Evolutionary conservation across 92 coral and sea anemone species (phyloP).

Genomic region (Actinostola sp.): DNA sequence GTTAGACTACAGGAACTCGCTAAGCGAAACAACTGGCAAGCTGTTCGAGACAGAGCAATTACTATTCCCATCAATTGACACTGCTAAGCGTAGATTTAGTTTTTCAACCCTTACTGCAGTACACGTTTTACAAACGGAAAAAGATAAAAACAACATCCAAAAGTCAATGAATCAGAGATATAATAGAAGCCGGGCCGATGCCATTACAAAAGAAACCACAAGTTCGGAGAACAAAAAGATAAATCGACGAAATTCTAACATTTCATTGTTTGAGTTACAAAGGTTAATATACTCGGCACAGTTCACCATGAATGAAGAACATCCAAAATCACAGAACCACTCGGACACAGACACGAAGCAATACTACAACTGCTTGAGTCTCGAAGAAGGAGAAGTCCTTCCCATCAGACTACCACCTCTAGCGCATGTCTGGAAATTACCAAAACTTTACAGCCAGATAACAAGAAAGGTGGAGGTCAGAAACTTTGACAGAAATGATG

Average conservation of each 20-base stretch:
- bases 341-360: neutral
- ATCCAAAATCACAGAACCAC: conserved; percentile 1
- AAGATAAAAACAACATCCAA: neutral
- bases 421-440: conserved; percentile 32
- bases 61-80: neutral
- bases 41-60: conserved; percentile 17
- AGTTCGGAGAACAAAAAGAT: conserved; percentile 42
- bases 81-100: conserved; percentile 5
- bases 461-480: conserved; percentile 19
- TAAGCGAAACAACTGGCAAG: conserved; percentile 30
- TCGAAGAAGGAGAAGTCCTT: conserved; percentile 34
- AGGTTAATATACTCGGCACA: neutral
- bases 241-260: conserved; percentile 31
- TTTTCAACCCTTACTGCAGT: conserved; percentile 9
- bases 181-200: neutral
- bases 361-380: conserved; percentile 7
- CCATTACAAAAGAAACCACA: conserved; percentile 25
- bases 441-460: conserved; percentile 41
- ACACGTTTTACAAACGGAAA: neutral
- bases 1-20: conserved; percentile 43
- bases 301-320: conserved; percentile 1
- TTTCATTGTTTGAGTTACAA: conserved; percentile 41
- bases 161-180: neutral
- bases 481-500: conserved; percentile 56
- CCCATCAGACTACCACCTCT: conserved; percentile 58